These are phyloP conservation scores for Myotis davidii DNA, from an alignment of 2,113 vertebrate species.

Conservation along the genomic window DNA sequence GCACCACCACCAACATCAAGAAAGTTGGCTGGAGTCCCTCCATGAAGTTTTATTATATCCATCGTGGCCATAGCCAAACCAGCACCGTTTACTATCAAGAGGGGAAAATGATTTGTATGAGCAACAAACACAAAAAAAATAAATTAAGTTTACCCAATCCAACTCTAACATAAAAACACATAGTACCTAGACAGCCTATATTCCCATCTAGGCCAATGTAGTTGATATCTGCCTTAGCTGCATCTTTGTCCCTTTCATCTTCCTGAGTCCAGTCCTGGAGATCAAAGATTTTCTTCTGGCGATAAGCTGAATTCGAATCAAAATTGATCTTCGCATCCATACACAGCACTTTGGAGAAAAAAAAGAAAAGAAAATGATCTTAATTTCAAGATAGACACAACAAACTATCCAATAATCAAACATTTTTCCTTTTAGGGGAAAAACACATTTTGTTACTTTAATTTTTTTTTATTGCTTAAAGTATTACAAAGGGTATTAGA, in stretches of 20 bases:
- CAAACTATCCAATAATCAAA: not conserved
- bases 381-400: constrained; percentile 49
- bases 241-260: constrained; percentile 92
- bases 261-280: constrained; percentile 98
- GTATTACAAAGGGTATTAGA: no score
- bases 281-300: constrained; percentile 95
- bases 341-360: constrained; percentile 91
- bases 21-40: constrained; percentile 98
- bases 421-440: not conserved
- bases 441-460: constrained; percentile 13
- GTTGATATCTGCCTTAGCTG: constrained; percentile 95
- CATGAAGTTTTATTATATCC: constrained; percentile 99
- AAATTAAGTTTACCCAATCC: not conserved
- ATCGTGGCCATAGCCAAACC: constrained; percentile 99
- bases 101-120: constrained; percentile 57
- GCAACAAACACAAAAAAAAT: constrained; percentile 40
- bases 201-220: constrained; percentile 98
- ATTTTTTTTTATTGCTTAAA: no score
- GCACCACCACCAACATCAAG: constrained; percentile 99
- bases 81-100: constrained; percentile 94
- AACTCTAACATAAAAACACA: not conserved
- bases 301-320: constrained; percentile 95
- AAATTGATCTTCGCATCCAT: constrained; percentile 99
- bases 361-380: not conserved
- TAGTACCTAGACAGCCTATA: constrained; percentile 96